Evolutionary conservation across 2,888 invertebrate species (phyloP).

Genomic region (Chaitophorus viminalis): DNA sequence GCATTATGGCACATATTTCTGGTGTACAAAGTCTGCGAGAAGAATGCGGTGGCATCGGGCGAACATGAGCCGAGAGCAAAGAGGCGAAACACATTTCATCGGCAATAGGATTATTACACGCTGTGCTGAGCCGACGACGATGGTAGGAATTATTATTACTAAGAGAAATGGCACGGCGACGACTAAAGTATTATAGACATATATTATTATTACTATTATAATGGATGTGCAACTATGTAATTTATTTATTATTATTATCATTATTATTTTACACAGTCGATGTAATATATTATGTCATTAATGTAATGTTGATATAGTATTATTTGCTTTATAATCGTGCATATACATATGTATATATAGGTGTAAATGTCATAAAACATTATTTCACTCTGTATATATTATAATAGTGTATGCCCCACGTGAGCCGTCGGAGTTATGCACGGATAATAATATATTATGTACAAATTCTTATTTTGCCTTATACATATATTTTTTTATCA

Average conservation of each 20-base stretch:
- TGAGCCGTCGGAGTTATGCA: neutral
- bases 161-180: neutral
- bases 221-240: too few relatives aligned
- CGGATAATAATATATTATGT: neutral
- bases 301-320: neutral
- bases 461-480: neutral
- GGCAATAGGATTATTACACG: neutral
- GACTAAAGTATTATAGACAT: neutral
- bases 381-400: neutral
- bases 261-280: neutral
- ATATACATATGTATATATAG: neutral
- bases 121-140: neutral
- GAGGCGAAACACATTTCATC: neutral
- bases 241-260: neutral
- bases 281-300: conserved; percentile 1
- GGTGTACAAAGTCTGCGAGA: too few relatives aligned
- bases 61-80: neutral
- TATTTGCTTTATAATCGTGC: neutral
- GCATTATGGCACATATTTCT: too few relatives aligned
- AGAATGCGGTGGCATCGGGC: too few relatives aligned
- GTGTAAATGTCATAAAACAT: neutral
- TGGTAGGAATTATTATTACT: neutral
- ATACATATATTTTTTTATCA: too few relatives aligned
- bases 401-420: too few relatives aligned
- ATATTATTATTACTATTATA: neutral